These are phyloP conservation scores for Ciona savignyi DNA, from an alignment of 23 tunicate species.

Conservation along the genomic window DNA sequence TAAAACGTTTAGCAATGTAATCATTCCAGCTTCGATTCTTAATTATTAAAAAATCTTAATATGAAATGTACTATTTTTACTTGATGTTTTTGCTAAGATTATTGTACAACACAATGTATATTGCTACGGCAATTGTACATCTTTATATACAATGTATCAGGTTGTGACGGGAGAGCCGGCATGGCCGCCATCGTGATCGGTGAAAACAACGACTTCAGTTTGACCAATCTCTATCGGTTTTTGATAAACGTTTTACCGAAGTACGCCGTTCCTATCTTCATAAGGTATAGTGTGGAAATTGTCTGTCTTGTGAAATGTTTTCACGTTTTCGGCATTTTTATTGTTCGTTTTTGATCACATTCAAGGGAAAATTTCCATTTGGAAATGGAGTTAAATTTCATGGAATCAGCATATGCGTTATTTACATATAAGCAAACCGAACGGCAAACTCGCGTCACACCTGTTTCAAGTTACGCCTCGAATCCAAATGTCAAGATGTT, in stretches of 20 bases:
- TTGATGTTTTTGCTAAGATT: too few species aligned
- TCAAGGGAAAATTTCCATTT: too few species aligned
- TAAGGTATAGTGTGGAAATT: too few species aligned
- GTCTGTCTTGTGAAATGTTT: too few species aligned
- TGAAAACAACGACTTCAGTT: conserved; percentile 11
- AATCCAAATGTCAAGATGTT: not conserved
- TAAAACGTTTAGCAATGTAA: not conserved
- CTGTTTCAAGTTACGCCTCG: not conserved
- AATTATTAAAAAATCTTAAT: not conserved
- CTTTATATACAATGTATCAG: too few species aligned
- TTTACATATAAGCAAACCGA: not conserved
- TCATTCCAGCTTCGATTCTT: too few species aligned
- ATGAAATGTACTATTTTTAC: too few species aligned
- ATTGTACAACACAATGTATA: too few species aligned
- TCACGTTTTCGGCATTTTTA: too few species aligned
- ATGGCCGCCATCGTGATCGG: conserved; percentile 24
- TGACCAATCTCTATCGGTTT: conserved; percentile 4
- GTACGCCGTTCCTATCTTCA: conserved; percentile 28
- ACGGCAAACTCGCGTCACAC: not conserved
- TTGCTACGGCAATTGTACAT: too few species aligned
- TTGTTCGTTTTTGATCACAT: too few species aligned
- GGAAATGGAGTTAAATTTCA: too few species aligned
- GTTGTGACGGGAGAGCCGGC: conserved; percentile 39
- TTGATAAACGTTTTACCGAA: not conserved
- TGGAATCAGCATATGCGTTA: not conserved